phyloP scores from a whole-genome alignment of 2,888 invertebrate genomes.

The Phalangium opilio region DNA sequence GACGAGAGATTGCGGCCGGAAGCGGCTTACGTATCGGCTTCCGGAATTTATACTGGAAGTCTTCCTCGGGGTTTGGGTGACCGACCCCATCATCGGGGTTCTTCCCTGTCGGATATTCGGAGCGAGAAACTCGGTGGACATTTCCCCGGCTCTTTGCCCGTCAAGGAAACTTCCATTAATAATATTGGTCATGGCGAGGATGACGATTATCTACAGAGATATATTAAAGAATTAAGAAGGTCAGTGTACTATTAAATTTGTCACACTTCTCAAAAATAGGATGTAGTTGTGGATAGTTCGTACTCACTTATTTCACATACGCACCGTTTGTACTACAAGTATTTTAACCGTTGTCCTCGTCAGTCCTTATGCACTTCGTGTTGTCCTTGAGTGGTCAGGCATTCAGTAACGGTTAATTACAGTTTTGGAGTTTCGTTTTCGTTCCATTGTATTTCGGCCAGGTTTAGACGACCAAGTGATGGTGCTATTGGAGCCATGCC shows the following conservation, averaged over 20 bases:
- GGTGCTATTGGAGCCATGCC: conserved; percentile 10
- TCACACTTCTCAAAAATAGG: no score
- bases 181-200: background rate
- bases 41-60: conserved; percentile 2
- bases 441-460: background rate
- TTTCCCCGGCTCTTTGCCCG: no score
- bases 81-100: conserved; percentile 6
- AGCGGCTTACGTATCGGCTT: conserved; percentile 6
- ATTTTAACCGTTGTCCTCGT: no score
- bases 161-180: conserved; percentile 8
- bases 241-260: background rate
- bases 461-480: conserved; percentile 17
- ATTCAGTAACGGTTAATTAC: no score
- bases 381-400: no score
- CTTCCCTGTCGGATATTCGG: conserved; percentile 12
- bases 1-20: conserved; percentile 27
- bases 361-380: no score
- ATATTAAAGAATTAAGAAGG: background rate
- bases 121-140: background rate
- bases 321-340: no score
- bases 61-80: conserved; percentile 1
- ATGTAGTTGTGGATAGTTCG: no score
- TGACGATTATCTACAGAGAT: background rate
- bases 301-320: no score
- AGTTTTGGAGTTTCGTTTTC: no score